phyloP scores from a whole-genome alignment of 2,888 invertebrate species.

The Lathronympha strigana region DNA sequence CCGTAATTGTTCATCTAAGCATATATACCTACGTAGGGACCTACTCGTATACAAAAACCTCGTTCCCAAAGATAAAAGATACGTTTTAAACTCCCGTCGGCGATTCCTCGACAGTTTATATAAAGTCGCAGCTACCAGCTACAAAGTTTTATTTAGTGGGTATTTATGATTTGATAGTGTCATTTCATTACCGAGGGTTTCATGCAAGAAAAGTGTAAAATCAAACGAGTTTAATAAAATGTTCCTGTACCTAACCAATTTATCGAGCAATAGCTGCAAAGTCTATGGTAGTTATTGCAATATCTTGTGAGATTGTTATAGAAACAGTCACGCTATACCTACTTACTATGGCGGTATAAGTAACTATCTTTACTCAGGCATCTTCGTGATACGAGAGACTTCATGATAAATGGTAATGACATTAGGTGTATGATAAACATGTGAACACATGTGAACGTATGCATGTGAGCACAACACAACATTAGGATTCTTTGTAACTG shows the following conservation, averaged over 20 bases:
- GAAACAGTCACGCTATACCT: slow-evolving; percentile 28
- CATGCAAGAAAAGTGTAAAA: no score
- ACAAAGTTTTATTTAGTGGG: no score
- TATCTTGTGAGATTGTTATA: slow-evolving; percentile 16
- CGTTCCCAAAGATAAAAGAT: no score
- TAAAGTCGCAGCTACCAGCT: no score
- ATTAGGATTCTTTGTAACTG: not conserved
- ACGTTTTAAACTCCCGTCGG: no score
- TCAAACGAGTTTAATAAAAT: not conserved
- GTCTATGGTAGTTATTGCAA: slow-evolving; percentile 1
- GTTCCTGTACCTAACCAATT: not conserved
- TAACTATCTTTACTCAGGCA: slow-evolving; percentile 31
- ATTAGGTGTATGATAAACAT: not conserved
- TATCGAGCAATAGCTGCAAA: not conserved
- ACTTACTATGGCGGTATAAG: slow-evolving; percentile 7
- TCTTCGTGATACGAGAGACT: slow-evolving; percentile 25
- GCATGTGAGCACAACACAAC: not conserved
- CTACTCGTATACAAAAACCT: no score
- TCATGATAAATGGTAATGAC: not conserved
- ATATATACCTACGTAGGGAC: no score
- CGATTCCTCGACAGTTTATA: no score
- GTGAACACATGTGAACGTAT: not conserved
- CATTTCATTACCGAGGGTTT: no score
- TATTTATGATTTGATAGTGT: no score
- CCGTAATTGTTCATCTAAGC: no score